Evolutionary conservation across 1,140 invertebrate species (phyloP).

Genomic region (Heliothis subflexa): DNA sequence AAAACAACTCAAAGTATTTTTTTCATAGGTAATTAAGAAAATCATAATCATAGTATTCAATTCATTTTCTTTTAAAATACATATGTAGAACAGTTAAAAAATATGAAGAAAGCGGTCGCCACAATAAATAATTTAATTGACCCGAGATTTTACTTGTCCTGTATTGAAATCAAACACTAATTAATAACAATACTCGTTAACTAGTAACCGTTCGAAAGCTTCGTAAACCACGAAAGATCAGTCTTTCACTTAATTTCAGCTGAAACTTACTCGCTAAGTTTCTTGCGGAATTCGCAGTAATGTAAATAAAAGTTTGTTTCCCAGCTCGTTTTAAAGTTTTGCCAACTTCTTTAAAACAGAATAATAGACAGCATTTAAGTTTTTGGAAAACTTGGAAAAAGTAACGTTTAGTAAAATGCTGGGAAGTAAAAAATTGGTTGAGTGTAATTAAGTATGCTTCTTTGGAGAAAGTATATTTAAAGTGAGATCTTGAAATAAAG

Average conservation of each 20-base stretch:
- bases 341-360: constrained; percentile 21
- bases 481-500: neutral
- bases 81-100: too few species aligned
- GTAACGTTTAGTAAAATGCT: neutral
- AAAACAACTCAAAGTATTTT: too few species aligned
- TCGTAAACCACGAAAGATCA: neutral
- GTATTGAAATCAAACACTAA: neutral
- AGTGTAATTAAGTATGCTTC: neutral
- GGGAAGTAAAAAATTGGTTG: constrained; percentile 12
- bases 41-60: too few species aligned
- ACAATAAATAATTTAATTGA: too few species aligned
- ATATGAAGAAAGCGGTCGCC: too few species aligned
- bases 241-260: constrained; percentile 33
- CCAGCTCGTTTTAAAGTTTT: constrained; percentile 28
- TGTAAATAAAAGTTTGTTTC: constrained; percentile 40
- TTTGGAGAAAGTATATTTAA: neutral
- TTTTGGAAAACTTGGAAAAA: neutral
- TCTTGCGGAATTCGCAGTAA: constrained; percentile 31
- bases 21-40: too few species aligned
- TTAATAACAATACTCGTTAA: neutral
- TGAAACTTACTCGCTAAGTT: constrained; percentile 33
- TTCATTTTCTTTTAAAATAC: too few species aligned
- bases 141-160: too few species aligned
- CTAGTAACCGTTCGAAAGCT: neutral
- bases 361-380: constrained; percentile 14